phyloP scores from a whole-genome alignment of 2,113 vertebrate genomes.

The Eidolon helvum region DNA sequence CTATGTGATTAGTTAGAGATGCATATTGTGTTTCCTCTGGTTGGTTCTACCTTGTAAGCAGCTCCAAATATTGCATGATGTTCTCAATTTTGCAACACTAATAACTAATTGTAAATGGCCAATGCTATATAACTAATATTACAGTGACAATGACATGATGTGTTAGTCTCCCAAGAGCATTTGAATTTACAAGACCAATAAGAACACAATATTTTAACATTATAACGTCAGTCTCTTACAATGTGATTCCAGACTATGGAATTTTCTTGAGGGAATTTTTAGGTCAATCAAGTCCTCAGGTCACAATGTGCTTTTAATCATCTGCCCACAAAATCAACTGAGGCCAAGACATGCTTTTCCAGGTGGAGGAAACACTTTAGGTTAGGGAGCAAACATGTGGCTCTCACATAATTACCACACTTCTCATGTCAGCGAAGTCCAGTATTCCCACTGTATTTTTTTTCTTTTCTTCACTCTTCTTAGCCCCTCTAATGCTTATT shows the following conservation, averaged over 20 bases:
- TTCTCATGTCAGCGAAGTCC: not conserved
- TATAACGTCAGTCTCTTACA: not conserved
- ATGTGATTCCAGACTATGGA: not conserved
- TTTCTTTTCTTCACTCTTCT: not conserved
- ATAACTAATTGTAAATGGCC: not conserved
- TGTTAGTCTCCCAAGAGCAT: not conserved
- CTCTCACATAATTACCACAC: not conserved
- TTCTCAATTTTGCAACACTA: not conserved
- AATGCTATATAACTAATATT: not conserved
- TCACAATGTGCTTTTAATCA: not conserved
- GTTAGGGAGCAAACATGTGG: not conserved
- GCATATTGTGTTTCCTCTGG: not conserved
- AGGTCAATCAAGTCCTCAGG: not conserved
- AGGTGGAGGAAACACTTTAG: not conserved
- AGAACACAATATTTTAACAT: not conserved
- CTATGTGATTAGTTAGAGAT: not conserved
- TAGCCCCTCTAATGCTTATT: conserved; percentile 73
- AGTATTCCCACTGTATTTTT: not conserved
- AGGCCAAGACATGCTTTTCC: not conserved
- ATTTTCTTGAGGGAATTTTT: not conserved
- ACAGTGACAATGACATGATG: not conserved
- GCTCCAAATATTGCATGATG: not conserved
- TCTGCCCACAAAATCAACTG: not conserved
- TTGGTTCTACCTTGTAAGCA: not conserved
- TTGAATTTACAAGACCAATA: not conserved